Conservation (phyloP, 1,140 invertebrate species). For the Hydropsyche tenuis region DNA sequence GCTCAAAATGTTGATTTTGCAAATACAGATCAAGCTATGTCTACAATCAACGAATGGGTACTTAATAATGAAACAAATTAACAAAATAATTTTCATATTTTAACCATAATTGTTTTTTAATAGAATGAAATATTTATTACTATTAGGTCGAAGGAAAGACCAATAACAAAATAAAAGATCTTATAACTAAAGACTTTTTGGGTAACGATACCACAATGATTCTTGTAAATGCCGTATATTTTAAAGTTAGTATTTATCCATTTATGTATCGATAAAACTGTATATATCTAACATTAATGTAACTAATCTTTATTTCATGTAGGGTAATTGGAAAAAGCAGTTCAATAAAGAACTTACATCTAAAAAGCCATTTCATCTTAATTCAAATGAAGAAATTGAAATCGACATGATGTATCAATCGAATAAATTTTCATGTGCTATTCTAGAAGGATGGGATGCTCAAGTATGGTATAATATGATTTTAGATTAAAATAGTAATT, state of each 20-base stretch:
- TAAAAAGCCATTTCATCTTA: conserved; percentile 40
- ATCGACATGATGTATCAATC: conserved; percentile 39
- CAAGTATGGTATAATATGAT: conserved; percentile 28
- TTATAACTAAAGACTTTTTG: conserved; percentile 63
- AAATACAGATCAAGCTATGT: neutral
- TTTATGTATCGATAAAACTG: neutral
- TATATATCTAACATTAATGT: too few relatives aligned
- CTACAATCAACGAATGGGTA: too few relatives aligned
- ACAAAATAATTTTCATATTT: too few relatives aligned
- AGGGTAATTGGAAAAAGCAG: conserved; percentile 45
- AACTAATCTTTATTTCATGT: too few relatives aligned
- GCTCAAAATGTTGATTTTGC: conserved; percentile 40
- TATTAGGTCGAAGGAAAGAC: conserved; percentile 46
- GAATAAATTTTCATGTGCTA: conserved; percentile 39
- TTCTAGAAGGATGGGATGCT: conserved; percentile 43
- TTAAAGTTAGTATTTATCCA: conserved; percentile 65
- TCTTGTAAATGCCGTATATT: conserved; percentile 80
- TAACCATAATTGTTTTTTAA: too few relatives aligned
- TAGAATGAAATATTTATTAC: too few relatives aligned
- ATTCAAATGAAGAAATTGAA: conserved; percentile 35
- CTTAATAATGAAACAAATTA: too few relatives aligned
- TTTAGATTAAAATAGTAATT: conserved; percentile 53
- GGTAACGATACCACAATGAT: conserved; percentile 66
- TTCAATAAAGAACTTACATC: conserved; percentile 30
- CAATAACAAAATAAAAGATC: conserved; percentile 48